Conservation (phyloP, 2,888 invertebrate genomes). For the Sinohyriopsis cumingii region DNA sequence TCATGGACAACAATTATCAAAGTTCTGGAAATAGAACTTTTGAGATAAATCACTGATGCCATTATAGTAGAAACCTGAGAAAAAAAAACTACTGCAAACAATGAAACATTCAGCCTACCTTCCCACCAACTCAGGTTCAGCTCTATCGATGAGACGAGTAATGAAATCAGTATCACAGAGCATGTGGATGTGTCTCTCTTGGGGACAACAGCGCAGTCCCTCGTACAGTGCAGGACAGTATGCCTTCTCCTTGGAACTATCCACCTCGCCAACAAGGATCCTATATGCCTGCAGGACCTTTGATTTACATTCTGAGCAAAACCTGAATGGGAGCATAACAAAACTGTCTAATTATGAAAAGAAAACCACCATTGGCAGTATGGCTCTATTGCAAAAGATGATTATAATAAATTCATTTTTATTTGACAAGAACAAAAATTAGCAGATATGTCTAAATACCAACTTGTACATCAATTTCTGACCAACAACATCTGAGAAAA, state of each 20-base stretch:
- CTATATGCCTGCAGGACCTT: slow-evolving; percentile 91
- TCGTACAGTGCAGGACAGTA: slow-evolving; percentile 90
- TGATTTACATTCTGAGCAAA: slow-evolving; percentile 93
- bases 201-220: slow-evolving; percentile 83
- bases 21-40: neutral
- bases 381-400: no score
- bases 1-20: neutral
- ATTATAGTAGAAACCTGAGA: neutral
- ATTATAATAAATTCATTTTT: no score
- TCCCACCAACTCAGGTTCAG: slow-evolving; percentile 92
- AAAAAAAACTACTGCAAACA: neutral
- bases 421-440: no score
- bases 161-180: slow-evolving; percentile 91
- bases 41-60: no score
- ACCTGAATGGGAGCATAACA: slow-evolving; percentile 72
- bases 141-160: slow-evolving; percentile 87
- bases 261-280: slow-evolving; percentile 82
- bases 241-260: slow-evolving; percentile 89
- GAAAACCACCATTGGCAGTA: no score
- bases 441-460: no score
- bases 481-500: no score
- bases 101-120: slow-evolving; percentile 74
- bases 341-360: neutral
- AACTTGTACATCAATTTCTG: no score
- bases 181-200: slow-evolving; percentile 90